Evolutionary conservation across 2,113 vertebrate species (phyloP), one percentile per base, ranked within the genome.

Genomic region (Motacilla tschutschensis): DNA sequence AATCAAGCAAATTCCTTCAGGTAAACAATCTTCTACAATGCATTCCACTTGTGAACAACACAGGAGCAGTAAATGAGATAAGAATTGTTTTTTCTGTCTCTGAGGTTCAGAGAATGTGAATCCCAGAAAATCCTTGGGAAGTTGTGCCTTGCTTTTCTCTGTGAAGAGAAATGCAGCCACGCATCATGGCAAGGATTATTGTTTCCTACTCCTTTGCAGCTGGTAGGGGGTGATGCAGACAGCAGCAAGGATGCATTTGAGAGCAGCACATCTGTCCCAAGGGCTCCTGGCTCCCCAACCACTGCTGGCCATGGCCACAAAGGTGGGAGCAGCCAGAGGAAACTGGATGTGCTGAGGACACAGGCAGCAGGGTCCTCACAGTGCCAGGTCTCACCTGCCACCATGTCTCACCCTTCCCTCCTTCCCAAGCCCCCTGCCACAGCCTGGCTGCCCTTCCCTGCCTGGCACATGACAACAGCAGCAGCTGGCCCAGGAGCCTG

Each of bases 181-280:
- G 11, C 16, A 50, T 50, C 8, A 1, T 17, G 44, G 43, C 1
- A 9, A 58, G 35, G 48, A 41, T 70, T 69, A n/a, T 43, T n/a
- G 5, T 21, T 62, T 74, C 8, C 40, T 28, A 0, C 28, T 58
- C 10, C 3, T 44, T 53, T 48, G 3, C 57, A 38, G 2, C 14
- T 11, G 38, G 13, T 8, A 6, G 4, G 22, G n/a, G 22, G 8
- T 36, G 26, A 12, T 26, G 10, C 66, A 31, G 60, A 31, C 21
- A 41, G 74, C 55, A 44, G 25, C 57, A 14, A 26, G 69, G 40
- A 17, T 0, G 4, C 22, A 12, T 0, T 0, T 28, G 64, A 47
- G 51, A 43, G 24, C 69, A 53, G 28, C 46, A 10, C 1, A 0
- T 3, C 73, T 44, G 28, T 51, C 36, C 78, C 2, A 0, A 33